Conservation (phyloP, 1,140 invertebrate genomes). For the Hypsibius dujardini region DNA sequence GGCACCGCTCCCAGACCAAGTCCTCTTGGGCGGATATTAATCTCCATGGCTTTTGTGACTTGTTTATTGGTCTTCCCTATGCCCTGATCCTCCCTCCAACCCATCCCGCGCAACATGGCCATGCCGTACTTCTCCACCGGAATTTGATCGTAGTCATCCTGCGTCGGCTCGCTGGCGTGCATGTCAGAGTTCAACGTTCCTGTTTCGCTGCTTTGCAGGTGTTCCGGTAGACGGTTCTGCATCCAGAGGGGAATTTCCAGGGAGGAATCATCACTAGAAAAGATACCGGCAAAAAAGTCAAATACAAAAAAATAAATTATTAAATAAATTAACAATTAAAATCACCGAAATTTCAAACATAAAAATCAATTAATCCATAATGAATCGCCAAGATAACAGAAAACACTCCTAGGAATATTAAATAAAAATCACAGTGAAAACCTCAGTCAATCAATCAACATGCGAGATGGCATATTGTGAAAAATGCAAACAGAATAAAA, state of each 20-base stretch:
- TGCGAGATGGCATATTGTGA: no score
- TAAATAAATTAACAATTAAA: no score
- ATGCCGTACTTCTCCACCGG: slow-evolving; percentile 70
- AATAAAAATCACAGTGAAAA: no score
- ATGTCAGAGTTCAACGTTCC: background rate
- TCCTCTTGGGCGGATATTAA: slow-evolving; percentile 60
- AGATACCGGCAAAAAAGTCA: no score
- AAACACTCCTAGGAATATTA: no score
- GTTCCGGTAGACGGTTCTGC: slow-evolving; percentile 8
- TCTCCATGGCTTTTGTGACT: slow-evolving; percentile 38
- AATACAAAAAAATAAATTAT: no score
- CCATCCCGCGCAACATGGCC: slow-evolving; percentile 84
- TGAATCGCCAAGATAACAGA: no score
- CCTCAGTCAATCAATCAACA: no score
- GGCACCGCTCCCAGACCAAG: slow-evolving; percentile 61
- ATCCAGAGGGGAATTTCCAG: slow-evolving; percentile 12
- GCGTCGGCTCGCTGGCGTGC: slow-evolving; percentile 35
- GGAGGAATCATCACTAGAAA: background rate
- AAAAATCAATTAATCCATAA: no score
- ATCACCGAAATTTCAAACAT: no score
- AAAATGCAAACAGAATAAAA: no score
- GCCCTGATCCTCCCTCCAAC: slow-evolving; percentile 59
- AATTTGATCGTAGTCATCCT: slow-evolving; percentile 74
- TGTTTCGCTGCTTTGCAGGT: background rate
- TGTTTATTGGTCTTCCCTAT: slow-evolving; percentile 42